Base-by-base conservation (phyloP, 2,797 vertebrate species). In the Antennarius maculatus region DNA sequence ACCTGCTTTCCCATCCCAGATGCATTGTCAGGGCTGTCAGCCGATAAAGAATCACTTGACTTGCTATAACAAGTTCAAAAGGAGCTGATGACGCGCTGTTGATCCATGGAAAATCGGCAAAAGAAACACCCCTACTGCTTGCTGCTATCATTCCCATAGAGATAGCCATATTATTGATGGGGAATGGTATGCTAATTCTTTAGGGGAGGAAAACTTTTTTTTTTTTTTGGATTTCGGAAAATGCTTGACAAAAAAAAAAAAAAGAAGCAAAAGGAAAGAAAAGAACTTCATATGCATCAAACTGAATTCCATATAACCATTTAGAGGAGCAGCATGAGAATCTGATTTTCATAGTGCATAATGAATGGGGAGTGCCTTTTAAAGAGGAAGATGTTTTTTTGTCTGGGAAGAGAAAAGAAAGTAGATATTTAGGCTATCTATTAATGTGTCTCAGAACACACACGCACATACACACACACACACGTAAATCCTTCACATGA, bases 61-160 rank as follows among this genome's bases (percentile, higher is more conserved):
- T 96, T 96, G 95, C 94, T 97, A 95, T 95, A 96, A 95, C 95
- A 95, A 95, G 95, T 96, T 97, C 95, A 96, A 97, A 97, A 98
- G 96, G 94, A 94, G 93, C 94, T 91, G 95, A 96, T 95, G 95
- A 95, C 94, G 95, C 95, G 94, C 95, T 92, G 94, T 95, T 93
- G 95, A 96, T 95, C 95, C 96, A 95, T 92, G 93, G 95, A 97
- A 95, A 97, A 97, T 93, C 93, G 95, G 92, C 94, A 92, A 96
- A 94, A 97, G 95, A 94, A 94, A 96, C 95, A 93, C 94, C 95
- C 94, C 95, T 94, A 95, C 95, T 94, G 95, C 93, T 97, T 79
- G 75, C 92, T 89, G 93, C 95, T 94, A 96, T 96, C 95, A 94
- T 94, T 95, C 95, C 96, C 95, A 96, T 95, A 95, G 95, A 94